phyloP scores from a whole-genome alignment of 2,113 vertebrate species.

The Bombycilla garrulus region DNA sequence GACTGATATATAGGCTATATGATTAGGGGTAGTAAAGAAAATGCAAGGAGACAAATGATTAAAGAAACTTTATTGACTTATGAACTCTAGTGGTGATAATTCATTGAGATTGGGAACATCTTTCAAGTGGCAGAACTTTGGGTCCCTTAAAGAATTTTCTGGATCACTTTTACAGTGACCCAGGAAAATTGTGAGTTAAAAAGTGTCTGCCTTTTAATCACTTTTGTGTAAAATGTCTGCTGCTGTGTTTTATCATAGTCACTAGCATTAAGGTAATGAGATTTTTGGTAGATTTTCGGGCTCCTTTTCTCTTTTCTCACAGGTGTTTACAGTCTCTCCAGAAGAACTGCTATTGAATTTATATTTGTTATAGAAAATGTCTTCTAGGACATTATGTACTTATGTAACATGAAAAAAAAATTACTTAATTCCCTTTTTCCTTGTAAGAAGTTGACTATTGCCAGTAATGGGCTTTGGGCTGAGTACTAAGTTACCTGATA shows the following conservation, averaged over 20 bases:
- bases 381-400: background rate
- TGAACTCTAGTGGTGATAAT: background rate
- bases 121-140: background rate
- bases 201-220: background rate
- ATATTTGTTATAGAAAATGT: background rate
- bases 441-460: background rate
- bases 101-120: background rate
- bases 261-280: background rate
- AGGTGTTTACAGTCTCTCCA: background rate
- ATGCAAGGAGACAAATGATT: background rate
- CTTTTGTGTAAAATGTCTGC: background rate
- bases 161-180: background rate
- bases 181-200: background rate
- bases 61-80: background rate
- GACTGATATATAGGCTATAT: background rate
- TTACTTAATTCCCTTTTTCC: background rate
- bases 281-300: background rate
- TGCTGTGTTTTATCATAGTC: background rate
- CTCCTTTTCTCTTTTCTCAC: background rate
- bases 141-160: background rate
- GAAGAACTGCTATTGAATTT: background rate
- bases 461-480: background rate
- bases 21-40: background rate
- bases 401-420: background rate
- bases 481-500: background rate